These are phyloP conservation scores for Meloidogyne chitwoodi DNA, from an alignment of 1,140 invertebrate species.

Conservation along the genomic window DNA sequence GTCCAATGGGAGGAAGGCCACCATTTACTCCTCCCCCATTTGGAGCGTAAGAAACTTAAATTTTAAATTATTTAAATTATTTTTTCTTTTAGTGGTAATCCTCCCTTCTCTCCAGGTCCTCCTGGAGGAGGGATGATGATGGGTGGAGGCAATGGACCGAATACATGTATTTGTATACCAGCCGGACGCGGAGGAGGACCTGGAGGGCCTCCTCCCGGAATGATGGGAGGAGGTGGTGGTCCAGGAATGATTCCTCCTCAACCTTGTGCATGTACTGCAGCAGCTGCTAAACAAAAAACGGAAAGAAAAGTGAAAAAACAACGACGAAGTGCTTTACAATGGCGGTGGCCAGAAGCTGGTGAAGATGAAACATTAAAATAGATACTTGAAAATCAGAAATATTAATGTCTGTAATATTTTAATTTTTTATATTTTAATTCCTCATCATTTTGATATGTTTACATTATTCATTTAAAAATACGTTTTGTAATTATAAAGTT, in stretches of 20 bases:
- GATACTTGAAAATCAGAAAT: no score
- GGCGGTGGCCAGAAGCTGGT: neutral
- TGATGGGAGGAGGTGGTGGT: neutral
- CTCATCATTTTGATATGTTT: no score
- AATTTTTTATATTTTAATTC: neutral
- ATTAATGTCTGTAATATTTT: no score
- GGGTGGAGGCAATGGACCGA: neutral
- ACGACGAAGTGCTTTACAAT: neutral
- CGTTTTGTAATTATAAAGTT: no score
- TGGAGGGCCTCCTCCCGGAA: neutral
- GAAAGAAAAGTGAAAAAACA: neutral
- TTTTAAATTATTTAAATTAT: neutral
- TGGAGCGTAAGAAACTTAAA: neutral
- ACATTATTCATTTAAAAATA: no score
- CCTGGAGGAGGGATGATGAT: neutral
- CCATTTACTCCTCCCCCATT: neutral
- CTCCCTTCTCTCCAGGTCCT: neutral
- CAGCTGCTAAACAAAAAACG: neutral
- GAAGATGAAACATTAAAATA: no score
- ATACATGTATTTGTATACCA: neutral
- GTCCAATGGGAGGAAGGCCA: neutral
- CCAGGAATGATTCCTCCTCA: neutral
- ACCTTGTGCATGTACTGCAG: neutral
- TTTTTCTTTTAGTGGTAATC: neutral
- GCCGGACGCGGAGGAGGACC: neutral